Percentiles rank a stretch among this genome's conserved stretches.
phyloP scores from a whole-genome alignment of 2,888 invertebrate genomes.

The Epinotia nisella region DNA sequence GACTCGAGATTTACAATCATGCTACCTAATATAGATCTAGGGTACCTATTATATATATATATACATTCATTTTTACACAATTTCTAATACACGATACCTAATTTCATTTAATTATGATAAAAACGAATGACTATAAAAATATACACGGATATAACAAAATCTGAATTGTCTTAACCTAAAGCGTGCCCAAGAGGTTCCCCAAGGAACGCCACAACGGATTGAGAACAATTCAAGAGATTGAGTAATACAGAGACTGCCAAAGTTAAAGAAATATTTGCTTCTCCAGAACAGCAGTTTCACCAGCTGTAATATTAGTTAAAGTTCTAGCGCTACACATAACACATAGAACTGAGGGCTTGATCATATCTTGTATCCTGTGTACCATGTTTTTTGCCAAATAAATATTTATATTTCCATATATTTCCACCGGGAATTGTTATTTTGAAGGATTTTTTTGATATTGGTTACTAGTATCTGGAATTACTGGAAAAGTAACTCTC shows the following conservation, averaged over 20 bases:
- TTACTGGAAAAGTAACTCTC: neutral
- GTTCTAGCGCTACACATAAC: neutral
- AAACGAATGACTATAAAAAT: slow-evolving; percentile 75
- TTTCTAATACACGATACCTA: slow-evolving; percentile 61
- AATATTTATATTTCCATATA: no score
- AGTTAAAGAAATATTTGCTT: neutral
- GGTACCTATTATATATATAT: slow-evolving; percentile 47
- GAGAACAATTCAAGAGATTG: neutral
- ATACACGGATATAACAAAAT: slow-evolving; percentile 67
- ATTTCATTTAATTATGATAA: slow-evolving; percentile 57
- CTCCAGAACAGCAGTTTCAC: no score
- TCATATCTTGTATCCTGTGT: no score
- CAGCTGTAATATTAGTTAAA: no score
- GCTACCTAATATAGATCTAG: slow-evolving; percentile 70
- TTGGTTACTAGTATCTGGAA: neutral
- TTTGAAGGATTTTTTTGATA: neutral
- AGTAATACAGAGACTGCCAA: neutral
- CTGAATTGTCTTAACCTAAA: slow-evolving; percentile 50
- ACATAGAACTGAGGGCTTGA: neutral
- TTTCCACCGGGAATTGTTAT: neutral
- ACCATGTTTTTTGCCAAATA: no score
- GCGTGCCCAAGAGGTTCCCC: neutral
- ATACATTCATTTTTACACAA: slow-evolving; percentile 56
- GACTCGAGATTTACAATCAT: slow-evolving; percentile 75
- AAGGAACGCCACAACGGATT: neutral